Evolutionary conservation across 1,140 invertebrate genomes (phyloP), one percentile per base, ranked within the genome.

Genomic region (Ruditapes philippinarum): DNA sequence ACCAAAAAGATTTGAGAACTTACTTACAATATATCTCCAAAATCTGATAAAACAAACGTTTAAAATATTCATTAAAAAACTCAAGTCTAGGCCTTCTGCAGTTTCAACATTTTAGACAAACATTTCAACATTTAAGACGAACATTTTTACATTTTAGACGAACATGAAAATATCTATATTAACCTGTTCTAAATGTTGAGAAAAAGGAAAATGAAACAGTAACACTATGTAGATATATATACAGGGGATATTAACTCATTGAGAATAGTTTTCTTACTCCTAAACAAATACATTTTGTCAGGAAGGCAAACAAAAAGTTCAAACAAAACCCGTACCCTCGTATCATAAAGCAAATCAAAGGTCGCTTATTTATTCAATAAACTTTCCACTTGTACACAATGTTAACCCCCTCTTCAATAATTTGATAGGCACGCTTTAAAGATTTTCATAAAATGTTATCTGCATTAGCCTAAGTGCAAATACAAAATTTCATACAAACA

Each of bases 321-420:
- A 78, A 78, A 54, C 31, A 70, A 78, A 78, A 1, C 45, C n/a
- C n/a, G n/a, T 78, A 54, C 74, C 54, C 45, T 78, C 74, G 12
- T 78, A 78, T 78, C 45, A 78, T 31, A 74, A 49, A n/a, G 70
- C 25, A 74, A 74, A 74, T 74, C 70, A 74, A 74, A 74, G 70
- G 40, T 74, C 36, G n/a, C 40, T 28, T 74, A 54, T 78, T 78
- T 17, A 78, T 51, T 51, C 74, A 51, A 78, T 78, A 74, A 49
- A 49, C 40, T 74, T 74, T 74, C 65, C 25, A 74, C 42, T 51
- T 40, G 25, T 49, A 49, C 19, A 49, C 40, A 49, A 45, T 19
- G 38, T n/a, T 74, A 74, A 45, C 70, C 70, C n/a, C 65, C 65
- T 40, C 65, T 74, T 45, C 1, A 74, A 74, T 74, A 45, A 74